A percentile compares a stretch with the other conserved stretches of the same genome.
These are phyloP conservation scores for Perodicticus potto DNA, from an alignment of 2,797 vertebrate species.

Conservation along the genomic window DNA sequence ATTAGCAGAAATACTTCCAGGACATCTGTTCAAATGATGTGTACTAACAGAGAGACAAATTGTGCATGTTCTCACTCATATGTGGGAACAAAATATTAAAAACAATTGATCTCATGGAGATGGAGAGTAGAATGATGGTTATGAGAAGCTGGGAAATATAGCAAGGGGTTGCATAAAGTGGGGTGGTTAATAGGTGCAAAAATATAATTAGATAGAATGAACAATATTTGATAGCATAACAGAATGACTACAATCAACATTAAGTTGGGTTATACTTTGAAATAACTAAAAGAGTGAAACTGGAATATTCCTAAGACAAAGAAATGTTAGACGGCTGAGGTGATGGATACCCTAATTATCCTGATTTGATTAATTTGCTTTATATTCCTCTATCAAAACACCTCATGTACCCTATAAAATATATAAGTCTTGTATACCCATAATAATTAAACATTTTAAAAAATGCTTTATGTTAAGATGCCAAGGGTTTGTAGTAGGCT, in stretches of 20 bases:
- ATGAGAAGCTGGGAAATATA: not conserved
- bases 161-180: not conserved
- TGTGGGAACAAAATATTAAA: not conserved
- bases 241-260: not conserved
- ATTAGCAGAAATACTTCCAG: not conserved
- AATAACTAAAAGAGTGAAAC: not conserved
- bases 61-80: not conserved
- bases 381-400: not conserved
- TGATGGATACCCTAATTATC: not conserved
- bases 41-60: not conserved
- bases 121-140: not conserved
- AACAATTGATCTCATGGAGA: not conserved
- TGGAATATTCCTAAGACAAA: not conserved
- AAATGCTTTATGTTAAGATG: conserved; percentile 27
- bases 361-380: not conserved
- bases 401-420: not conserved
- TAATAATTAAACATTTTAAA: not conserved
- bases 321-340: not conserved
- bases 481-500: not conserved
- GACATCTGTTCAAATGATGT: conserved; percentile 27
- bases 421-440: not conserved
- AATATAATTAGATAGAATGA: not conserved
- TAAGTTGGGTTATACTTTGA: not conserved
- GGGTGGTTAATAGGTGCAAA: not conserved
- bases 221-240: not conserved